Conservation (phyloP, 2,888 invertebrate species). For the Euzetes globulus region DNA sequence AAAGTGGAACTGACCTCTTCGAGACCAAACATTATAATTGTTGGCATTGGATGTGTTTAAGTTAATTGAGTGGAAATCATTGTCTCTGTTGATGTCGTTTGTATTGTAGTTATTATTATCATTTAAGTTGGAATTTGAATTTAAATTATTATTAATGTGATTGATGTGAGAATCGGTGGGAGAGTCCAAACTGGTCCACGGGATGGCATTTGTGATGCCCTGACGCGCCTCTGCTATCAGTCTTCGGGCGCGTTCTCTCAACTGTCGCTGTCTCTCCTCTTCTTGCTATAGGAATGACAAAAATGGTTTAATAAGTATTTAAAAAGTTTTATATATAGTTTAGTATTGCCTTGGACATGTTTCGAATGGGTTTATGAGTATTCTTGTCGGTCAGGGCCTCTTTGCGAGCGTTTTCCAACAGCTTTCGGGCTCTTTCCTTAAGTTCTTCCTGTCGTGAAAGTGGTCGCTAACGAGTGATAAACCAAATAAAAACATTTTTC, state of each 20-base stretch:
- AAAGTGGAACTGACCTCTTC: not conserved
- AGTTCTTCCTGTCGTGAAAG: slow-evolving; percentile 62
- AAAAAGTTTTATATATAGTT: too few species aligned
- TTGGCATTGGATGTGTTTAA: not conserved
- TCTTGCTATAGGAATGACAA: slow-evolving; percentile 54
- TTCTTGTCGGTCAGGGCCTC: not conserved
- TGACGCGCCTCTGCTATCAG: slow-evolving; percentile 77
- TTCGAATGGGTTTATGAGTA: slow-evolving; percentile 4
- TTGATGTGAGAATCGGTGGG: slow-evolving; percentile 5
- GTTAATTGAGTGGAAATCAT: not conserved
- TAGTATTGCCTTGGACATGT: slow-evolving; percentile 8
- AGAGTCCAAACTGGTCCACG: slow-evolving; percentile 21
- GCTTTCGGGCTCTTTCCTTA: slow-evolving; percentile 32
- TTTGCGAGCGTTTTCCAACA: slow-evolving; percentile 27
- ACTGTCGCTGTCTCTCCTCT: slow-evolving; percentile 74
- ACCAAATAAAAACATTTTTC: not conserved
- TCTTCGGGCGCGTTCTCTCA: slow-evolving; percentile 78
- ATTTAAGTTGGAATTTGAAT: slow-evolving; percentile 34
- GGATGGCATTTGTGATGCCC: slow-evolving; percentile 46
- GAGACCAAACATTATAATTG: not conserved
- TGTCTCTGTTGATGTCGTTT: not conserved
- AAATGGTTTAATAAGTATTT: too few species aligned
- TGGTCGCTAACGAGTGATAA: slow-evolving; percentile 56
- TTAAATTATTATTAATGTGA: slow-evolving; percentile 15
- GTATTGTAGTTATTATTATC: not conserved